Evolutionary conservation across 1,140 invertebrate genomes (phyloP).

Genomic region (Lamellibrachia luymesi): DNA sequence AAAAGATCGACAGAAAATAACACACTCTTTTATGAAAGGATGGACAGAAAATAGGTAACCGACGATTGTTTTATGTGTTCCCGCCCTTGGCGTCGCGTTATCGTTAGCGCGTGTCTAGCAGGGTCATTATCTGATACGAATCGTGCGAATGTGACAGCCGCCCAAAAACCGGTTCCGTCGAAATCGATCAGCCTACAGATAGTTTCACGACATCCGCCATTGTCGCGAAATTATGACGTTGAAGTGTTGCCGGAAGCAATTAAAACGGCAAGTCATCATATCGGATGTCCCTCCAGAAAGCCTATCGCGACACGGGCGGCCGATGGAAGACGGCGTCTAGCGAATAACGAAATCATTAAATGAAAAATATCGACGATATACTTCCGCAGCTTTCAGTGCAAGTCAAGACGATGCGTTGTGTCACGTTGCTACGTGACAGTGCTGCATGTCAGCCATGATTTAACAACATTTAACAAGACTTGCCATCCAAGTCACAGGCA

Average conservation of each 20-base stretch:
- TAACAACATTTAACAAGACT: no score
- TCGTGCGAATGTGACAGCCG: neutral
- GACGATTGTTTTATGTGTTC: neutral
- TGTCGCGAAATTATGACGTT: constrained; percentile 4
- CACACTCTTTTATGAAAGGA: neutral
- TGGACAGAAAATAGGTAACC: neutral
- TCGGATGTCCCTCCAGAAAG: neutral
- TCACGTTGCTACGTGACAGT: neutral
- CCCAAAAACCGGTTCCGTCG: neutral
- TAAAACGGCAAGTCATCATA: neutral
- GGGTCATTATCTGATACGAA: neutral
- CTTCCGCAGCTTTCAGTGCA: neutral
- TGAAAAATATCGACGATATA: neutral
- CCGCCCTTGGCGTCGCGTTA: neutral
- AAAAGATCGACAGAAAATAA: neutral
- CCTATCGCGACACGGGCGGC: neutral
- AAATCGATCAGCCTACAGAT: neutral
- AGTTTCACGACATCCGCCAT: neutral
- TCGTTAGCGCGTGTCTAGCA: neutral
- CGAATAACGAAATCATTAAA: neutral
- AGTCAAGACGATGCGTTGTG: neutral
- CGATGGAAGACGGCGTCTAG: neutral
- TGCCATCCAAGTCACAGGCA: no score
- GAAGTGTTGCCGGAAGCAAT: neutral
- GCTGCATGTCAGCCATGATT: neutral